A percentile compares a stretch with the other conserved stretches of the same genome.
Conservation (phyloP, 35 echinoderm and acorn worm genomes). For the Amphiura filiformis region DNA sequence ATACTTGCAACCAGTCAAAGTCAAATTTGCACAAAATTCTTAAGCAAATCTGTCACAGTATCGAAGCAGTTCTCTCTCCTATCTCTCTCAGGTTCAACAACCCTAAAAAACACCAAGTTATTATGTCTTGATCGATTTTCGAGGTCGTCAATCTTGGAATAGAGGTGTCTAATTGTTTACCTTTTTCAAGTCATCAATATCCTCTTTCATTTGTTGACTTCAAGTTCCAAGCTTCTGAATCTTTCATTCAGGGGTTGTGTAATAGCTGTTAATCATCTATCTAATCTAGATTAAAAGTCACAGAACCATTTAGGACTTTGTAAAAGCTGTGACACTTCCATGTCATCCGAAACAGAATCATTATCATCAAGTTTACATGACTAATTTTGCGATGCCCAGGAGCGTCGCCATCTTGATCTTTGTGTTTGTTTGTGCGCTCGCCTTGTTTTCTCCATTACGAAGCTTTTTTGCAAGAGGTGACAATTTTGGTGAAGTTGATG, state of each 20-base stretch:
- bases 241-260: background rate
- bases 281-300: background rate
- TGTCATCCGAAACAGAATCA: background rate
- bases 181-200: background rate
- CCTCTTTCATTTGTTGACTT: background rate
- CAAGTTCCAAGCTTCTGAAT: background rate
- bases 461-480: background rate
- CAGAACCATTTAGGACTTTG: background rate
- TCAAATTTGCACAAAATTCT: background rate
- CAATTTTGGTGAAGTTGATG: background rate
- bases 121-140: slow-evolving; percentile 7
- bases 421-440: background rate
- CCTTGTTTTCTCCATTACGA: background rate
- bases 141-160: slow-evolving; percentile 17
- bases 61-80: background rate
- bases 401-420: background rate
- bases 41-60: background rate
- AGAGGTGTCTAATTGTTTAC: background rate
- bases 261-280: background rate
- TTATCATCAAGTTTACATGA: background rate
- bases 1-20: background rate
- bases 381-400: background rate
- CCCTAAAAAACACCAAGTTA: slow-evolving; percentile 12
- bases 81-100: background rate
- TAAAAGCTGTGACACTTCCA: background rate